These are phyloP conservation scores for Drosophila neonasuta DNA, from an alignment of 2,888 invertebrate species.

Conservation along the genomic window DNA sequence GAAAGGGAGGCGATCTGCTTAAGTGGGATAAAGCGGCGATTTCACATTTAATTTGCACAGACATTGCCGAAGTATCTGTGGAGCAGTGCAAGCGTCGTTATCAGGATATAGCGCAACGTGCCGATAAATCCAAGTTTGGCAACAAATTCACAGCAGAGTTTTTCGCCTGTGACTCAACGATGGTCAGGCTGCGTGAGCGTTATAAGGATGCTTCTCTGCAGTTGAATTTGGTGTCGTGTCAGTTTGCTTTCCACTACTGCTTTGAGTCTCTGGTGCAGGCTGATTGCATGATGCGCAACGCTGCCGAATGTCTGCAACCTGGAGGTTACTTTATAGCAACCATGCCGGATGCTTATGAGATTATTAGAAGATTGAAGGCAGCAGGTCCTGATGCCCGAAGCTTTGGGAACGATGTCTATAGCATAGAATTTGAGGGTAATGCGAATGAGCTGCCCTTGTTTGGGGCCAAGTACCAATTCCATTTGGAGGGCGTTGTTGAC, in stretches of 20 bases:
- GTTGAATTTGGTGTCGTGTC: slow-evolving; percentile 96
- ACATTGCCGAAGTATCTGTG: slow-evolving; percentile 96
- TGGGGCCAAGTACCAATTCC: slow-evolving; percentile 97
- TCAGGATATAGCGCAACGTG: slow-evolving; percentile 85
- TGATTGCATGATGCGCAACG: slow-evolving; percentile 95
- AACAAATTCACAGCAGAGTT: slow-evolving; percentile 92
- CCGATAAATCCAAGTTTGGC: slow-evolving; percentile 75
- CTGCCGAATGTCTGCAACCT: slow-evolving; percentile 92
- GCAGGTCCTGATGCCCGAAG: slow-evolving; percentile 81
- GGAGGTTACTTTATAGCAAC: slow-evolving; percentile 99
- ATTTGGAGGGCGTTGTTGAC: slow-evolving; percentile 97
- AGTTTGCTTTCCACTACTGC: slow-evolving; percentile 99
- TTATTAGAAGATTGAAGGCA: slow-evolving; percentile 89
- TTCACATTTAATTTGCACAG: slow-evolving; percentile 92
- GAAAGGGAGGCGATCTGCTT: slow-evolving; percentile 98
- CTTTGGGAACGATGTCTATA: slow-evolving; percentile 91
- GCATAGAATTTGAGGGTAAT: slow-evolving; percentile 88
- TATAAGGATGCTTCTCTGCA: slow-evolving; percentile 90
- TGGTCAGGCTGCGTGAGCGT: slow-evolving; percentile 88
- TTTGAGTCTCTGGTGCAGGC: slow-evolving; percentile 95
- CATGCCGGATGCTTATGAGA: slow-evolving; percentile 95
- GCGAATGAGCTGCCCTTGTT: slow-evolving; percentile 90
- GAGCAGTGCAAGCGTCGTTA: slow-evolving; percentile 95
- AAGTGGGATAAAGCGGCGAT: slow-evolving; percentile 96
- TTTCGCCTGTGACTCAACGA: slow-evolving; percentile 95